These are phyloP conservation scores for Acrocera orbiculus DNA, from an alignment of 2,888 invertebrate species.

Conservation along the genomic window DNA sequence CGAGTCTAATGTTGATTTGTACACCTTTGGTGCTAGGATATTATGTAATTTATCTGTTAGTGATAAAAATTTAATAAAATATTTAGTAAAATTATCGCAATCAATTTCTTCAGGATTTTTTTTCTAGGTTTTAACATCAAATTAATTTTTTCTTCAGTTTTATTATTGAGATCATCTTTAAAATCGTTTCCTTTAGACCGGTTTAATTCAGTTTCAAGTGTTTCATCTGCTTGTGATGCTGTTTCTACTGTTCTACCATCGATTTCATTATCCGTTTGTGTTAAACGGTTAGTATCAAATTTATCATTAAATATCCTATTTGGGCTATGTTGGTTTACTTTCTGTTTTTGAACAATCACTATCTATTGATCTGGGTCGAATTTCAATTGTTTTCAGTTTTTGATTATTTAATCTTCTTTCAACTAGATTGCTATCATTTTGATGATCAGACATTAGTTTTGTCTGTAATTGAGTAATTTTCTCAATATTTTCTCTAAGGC, in stretches of 20 bases:
- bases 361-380: too few species aligned
- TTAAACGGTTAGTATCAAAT: too few species aligned
- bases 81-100: conserved; percentile 51
- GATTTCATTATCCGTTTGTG: conserved; percentile 17
- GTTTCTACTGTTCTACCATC: conserved; percentile 41
- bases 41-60: conserved; percentile 48
- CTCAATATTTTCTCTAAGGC: conserved; percentile 29
- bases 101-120: conserved; percentile 59
- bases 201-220: conserved; percentile 22
- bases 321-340: too few species aligned
- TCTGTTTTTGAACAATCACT: too few species aligned
- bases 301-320: too few species aligned
- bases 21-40: conserved; percentile 30
- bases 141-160: too few species aligned
- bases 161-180: neutral
- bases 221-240: conserved; percentile 38
- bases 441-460: conserved; percentile 29
- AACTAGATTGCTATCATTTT: conserved; percentile 16
- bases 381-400: conserved; percentile 10
- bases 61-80: conserved; percentile 42
- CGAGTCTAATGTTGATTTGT: conserved; percentile 26
- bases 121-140: conserved; percentile 14
- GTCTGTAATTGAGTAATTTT: conserved; percentile 31
- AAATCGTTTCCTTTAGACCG: conserved; percentile 13
- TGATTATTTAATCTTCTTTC: conserved; percentile 15